phyloP scores from a whole-genome alignment of 37 sponge, comb jelly and placozoan genomes.

The Haliclona indistincta region DNA sequence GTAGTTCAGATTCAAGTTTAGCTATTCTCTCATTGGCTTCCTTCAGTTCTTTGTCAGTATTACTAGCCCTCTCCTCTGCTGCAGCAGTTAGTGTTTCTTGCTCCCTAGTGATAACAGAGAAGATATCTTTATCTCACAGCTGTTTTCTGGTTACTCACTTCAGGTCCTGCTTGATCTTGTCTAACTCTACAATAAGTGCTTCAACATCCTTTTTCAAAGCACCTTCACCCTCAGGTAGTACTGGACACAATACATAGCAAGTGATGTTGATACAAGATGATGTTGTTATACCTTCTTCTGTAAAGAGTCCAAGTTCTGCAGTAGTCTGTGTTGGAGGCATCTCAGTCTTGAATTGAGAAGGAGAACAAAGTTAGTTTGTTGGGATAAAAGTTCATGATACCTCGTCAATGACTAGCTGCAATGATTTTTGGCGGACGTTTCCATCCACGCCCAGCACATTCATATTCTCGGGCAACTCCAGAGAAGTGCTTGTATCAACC shows the following conservation, averaged over 20 bases:
- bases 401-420: constrained; percentile 41
- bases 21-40: background rate
- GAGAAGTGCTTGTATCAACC: too few species aligned
- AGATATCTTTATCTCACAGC: background rate
- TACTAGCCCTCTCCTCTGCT: background rate
- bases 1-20: background rate
- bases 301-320: constrained; percentile 34
- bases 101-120: background rate
- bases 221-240: constrained; percentile 47
- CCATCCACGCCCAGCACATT: constrained; percentile 59
- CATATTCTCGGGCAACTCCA: constrained; percentile 27
- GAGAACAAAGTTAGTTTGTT: background rate
- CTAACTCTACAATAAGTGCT: constrained; percentile 24
- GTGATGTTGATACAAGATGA: background rate
- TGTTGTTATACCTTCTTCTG: constrained; percentile 9
- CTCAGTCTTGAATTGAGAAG: constrained; percentile 9
- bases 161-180: constrained; percentile 22
- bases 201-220: constrained; percentile 32
- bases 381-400: background rate
- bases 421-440: constrained; percentile 49
- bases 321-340: constrained; percentile 3
- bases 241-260: constrained; percentile 5
- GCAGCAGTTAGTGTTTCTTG: background rate
- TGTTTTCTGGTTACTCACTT: constrained; percentile 16
- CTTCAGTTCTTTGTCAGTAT: background rate